Evolutionary conservation across 2,797 vertebrate species (phyloP).

Genomic region (Rhincodon typus): DNA sequence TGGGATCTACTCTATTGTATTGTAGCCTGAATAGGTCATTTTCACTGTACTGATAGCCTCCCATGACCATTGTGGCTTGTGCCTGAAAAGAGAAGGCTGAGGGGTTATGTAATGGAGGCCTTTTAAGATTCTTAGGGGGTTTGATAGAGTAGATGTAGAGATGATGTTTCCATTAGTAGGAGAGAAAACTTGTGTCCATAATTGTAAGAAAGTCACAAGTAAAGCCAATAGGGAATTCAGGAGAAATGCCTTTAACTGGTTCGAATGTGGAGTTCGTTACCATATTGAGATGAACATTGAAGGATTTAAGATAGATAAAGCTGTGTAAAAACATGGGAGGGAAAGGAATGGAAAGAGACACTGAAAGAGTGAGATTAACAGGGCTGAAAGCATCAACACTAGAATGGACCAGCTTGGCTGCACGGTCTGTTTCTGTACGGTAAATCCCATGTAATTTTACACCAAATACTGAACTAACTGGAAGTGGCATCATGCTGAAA

Average conservation of each 20-base stretch:
- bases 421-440: neutral
- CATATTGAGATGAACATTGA: neutral
- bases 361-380: neutral
- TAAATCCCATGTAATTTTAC: neutral
- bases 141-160: neutral
- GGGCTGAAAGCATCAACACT: neutral
- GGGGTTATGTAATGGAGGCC: neutral
- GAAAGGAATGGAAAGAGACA: neutral
- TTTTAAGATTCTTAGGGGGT: neutral
- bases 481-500: neutral
- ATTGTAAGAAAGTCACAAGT: neutral
- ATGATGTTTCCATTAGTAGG: no score
- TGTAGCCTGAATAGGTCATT: neutral
- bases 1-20: neutral
- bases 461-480: neutral
- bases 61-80: neutral
- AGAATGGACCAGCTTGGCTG: neutral
- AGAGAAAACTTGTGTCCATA: neutral
- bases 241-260: neutral
- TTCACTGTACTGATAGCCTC: neutral
- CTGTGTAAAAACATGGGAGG: neutral
- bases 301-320: neutral
- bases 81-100: neutral
- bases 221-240: neutral
- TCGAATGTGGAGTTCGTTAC: neutral